phyloP scores from a whole-genome alignment of 2,113 vertebrate genomes.

The Antechinus flavipes region DNA sequence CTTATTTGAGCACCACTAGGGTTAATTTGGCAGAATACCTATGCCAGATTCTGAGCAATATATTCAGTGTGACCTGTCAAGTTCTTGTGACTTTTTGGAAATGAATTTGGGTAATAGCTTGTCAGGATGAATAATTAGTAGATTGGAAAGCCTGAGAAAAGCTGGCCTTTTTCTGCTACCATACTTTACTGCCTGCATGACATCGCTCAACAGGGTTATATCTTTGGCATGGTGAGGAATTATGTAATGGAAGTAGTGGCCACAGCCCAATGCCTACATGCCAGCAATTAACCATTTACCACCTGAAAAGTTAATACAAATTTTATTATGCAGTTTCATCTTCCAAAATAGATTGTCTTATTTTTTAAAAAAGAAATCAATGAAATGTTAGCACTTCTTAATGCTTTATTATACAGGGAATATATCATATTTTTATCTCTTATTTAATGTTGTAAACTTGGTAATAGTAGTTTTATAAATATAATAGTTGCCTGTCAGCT shows the following conservation, averaged over 20 bases:
- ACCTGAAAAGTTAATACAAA: slow-evolving; percentile 19
- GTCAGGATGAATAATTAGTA: slow-evolving; percentile 63
- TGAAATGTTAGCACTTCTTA: background rate
- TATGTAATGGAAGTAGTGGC: slow-evolving; percentile 23
- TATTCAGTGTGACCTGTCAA: slow-evolving; percentile 20
- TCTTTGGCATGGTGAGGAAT: slow-evolving; percentile 27
- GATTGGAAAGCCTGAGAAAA: slow-evolving; percentile 61
- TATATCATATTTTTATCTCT: background rate
- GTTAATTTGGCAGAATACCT: slow-evolving; percentile 41
- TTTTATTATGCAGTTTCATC: background rate
- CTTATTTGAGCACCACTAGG: background rate
- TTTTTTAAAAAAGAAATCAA: background rate
- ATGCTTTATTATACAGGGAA: background rate
- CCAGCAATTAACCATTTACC: slow-evolving; percentile 20
- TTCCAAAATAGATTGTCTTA: background rate
- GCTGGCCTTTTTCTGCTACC: slow-evolving; percentile 15
- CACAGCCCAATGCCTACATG: background rate
- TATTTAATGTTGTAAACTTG: background rate
- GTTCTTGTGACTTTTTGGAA: slow-evolving; percentile 68
- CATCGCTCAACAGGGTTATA: background rate
- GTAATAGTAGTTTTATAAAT: background rate
- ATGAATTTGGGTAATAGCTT: slow-evolving; percentile 65
- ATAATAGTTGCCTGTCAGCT: background rate
- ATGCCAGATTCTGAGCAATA: slow-evolving; percentile 39
- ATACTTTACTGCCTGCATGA: slow-evolving; percentile 22